Evolutionary conservation across 1,140 invertebrate genomes (phyloP), one percentile per base, ranked within the genome.

Genomic region (Leptinotarsa undecemlineata): DNA sequence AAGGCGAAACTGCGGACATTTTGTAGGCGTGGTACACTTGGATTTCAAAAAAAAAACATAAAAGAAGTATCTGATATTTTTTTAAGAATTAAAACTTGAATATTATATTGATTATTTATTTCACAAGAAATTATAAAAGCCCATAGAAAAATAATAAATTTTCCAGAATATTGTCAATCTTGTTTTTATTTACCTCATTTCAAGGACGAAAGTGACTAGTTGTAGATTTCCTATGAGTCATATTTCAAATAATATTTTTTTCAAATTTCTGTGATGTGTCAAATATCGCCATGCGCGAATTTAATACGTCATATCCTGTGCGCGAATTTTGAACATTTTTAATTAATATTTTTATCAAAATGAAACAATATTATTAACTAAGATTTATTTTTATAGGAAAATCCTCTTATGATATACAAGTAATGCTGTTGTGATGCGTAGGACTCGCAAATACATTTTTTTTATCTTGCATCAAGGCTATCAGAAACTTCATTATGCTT

Each of bases 1-100:
- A 80, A 80, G 78, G 78, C 75, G 78, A 75, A 74, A 66, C 73
- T 73, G 75, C 81, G 72, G 80, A 82, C 82, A 84, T 84, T 83
- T 83, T 84, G 81, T 81, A 81, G 83, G 84, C 82, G 84, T 82
- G 82, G 82, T 76, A 73, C 26, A 42, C 69, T 63, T 72, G 48
- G 72, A 69, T 69, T 15, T 15, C 23, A 69, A 69, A 20, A 15
- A n/a, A 57, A 57, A 57, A 33, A 8, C 8, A 42, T n/a, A 3
- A 57, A n/a, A 8, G 51, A 15, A 57, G 33, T 42, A 42, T 42
- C 33, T 42, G 33, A 42, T 11, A 42, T 42, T 42, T 42, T 33
- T 42, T 42, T 42, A 42, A 42, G 33, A 42, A 42, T 11, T 11
- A 11, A 42, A 11, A 42, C 11, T 42, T 42, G 33, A 42, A 42